These are phyloP conservation scores for Meloidogyne floridensis DNA, from an alignment of 1,140 invertebrate species.

Conservation along the genomic window DNA sequence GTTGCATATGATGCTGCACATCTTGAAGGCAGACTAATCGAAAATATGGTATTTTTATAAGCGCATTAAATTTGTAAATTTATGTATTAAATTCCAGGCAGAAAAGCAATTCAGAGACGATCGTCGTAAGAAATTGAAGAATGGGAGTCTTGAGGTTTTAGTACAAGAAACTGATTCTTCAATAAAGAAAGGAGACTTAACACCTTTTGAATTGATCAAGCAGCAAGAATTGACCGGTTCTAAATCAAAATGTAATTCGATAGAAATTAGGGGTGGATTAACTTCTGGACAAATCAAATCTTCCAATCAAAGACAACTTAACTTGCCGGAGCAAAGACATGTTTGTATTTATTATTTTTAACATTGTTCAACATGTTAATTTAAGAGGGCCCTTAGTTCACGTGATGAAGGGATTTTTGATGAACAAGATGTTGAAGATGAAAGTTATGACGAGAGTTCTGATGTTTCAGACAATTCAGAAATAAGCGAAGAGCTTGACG, in stretches of 20 bases:
- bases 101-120: background rate
- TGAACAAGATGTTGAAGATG: background rate
- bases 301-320: background rate
- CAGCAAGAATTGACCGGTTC: background rate
- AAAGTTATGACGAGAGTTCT: background rate
- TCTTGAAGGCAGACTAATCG: background rate
- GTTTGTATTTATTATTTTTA: background rate
- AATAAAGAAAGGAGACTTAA: background rate
- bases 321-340: background rate
- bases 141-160: background rate
- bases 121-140: background rate
- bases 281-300: background rate
- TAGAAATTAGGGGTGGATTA: background rate
- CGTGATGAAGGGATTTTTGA: no score
- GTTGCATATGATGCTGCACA: background rate
- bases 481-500: background rate
- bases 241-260: background rate
- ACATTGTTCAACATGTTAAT: background rate
- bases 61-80: no score
- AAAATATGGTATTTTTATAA: background rate
- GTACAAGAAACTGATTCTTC: background rate
- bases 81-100: background rate
- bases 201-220: background rate
- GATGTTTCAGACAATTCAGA: background rate
- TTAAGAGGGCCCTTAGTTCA: background rate